phyloP scores from a whole-genome alignment of 2,888 invertebrate genomes.

The Chaitophorus viminalis region DNA sequence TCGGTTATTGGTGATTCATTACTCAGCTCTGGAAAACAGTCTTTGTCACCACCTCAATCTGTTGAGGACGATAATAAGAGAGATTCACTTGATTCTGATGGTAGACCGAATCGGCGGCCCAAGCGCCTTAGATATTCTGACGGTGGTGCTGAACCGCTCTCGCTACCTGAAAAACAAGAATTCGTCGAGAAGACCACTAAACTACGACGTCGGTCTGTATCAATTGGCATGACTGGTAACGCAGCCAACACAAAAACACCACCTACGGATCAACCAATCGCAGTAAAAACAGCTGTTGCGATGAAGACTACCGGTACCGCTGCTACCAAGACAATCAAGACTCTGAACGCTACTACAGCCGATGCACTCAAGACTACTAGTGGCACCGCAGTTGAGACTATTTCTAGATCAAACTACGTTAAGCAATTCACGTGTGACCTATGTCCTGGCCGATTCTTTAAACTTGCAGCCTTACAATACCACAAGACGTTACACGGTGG shows the following conservation, averaged over 20 bases:
- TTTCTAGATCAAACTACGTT: background rate
- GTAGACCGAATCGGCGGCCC: background rate
- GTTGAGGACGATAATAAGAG: conserved; percentile 47
- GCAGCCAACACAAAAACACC: background rate
- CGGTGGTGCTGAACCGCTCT: too few relatives aligned
- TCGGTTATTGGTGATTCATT: conserved; percentile 68
- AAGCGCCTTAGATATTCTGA: background rate
- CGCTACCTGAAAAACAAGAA: background rate
- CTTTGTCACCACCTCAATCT: background rate
- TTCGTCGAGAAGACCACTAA: background rate
- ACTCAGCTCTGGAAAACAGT: conserved; percentile 63
- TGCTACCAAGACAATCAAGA: background rate
- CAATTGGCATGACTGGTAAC: conserved; percentile 65
- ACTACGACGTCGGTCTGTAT: conserved; percentile 64
- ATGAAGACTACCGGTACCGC: background rate
- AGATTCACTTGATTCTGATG: conserved; percentile 12
- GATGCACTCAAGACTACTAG: background rate
- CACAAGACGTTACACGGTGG: conserved; percentile 77
- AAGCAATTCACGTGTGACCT: conserved; percentile 70
- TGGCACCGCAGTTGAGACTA: background rate
- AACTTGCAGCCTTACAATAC: conserved; percentile 76
- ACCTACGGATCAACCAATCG: background rate
- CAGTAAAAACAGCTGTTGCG: background rate
- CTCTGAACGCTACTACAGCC: too few relatives aligned
- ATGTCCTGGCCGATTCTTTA: conserved; percentile 81